phyloP scores from a whole-genome alignment of 2,113 vertebrate species.

The Bos javanicus region DNA sequence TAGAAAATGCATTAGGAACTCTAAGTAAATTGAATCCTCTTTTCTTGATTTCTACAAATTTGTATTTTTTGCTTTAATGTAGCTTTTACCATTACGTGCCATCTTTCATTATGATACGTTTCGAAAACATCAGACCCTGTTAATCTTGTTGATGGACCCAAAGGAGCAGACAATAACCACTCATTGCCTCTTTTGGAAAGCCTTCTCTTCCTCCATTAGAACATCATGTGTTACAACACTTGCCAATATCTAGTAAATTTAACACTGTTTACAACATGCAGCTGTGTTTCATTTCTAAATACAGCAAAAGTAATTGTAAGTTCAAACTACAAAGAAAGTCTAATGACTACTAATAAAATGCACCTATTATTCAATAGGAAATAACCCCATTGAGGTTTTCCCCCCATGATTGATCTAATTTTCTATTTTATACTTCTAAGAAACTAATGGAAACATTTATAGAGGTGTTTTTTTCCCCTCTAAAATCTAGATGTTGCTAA shows the following conservation, averaged over 20 bases:
- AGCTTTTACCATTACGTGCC: not conserved
- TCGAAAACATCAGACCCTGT: constrained; percentile 20
- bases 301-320: constrained; percentile 11
- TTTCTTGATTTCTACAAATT: not conserved
- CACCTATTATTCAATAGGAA: constrained; percentile 27
- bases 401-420: not conserved
- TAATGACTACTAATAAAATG: constrained; percentile 18
- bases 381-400: not conserved
- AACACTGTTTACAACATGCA: constrained; percentile 55
- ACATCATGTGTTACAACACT: not conserved
- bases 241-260: constrained; percentile 45
- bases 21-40: not conserved
- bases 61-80: not conserved
- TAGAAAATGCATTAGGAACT: not conserved
- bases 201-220: not conserved
- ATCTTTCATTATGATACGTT: not conserved
- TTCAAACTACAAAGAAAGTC: constrained; percentile 42
- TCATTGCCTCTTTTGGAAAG: constrained; percentile 19
- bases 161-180: not conserved
- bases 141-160: not conserved
- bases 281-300: constrained; percentile 52
- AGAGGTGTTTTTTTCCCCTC: not conserved
- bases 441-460: constrained; percentile 38
- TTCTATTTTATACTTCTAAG: constrained; percentile 34
- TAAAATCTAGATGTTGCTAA: constrained; percentile 53